Evolutionary conservation across 2,797 vertebrate genomes (phyloP).

Genomic region (Lepidocolaptes lacrymiger): DNA sequence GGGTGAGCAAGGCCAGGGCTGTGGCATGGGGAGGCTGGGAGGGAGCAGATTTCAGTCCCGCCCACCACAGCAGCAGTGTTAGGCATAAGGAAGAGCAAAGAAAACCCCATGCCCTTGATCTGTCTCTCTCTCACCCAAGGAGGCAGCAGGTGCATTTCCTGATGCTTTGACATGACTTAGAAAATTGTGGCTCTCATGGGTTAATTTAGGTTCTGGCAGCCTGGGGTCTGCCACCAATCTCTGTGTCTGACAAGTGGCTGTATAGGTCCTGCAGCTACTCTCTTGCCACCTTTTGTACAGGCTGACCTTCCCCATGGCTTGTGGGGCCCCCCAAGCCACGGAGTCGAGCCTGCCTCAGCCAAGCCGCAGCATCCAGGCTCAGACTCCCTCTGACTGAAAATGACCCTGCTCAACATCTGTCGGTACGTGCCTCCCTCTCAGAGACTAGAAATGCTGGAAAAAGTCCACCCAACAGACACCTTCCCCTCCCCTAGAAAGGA

Average conservation of each 20-base stretch:
- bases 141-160: rapidly evolving
- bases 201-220: neutral
- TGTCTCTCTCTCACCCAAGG: neutral
- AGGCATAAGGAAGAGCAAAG: neutral
- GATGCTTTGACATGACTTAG: neutral
- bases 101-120: neutral
- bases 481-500: neutral
- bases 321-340: neutral
- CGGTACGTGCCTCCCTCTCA: neutral
- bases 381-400: neutral
- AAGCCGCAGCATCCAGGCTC: neutral
- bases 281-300: neutral
- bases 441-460: neutral
- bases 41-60: neutral
- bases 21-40: neutral
- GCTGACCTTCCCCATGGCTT: neutral
- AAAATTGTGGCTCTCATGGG: neutral
- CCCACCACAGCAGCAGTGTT: neutral
- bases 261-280: neutral
- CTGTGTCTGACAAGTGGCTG: neutral
- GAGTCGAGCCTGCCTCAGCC: neutral
- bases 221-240: neutral
- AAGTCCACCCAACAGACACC: neutral
- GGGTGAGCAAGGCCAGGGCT: neutral
- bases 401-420: neutral